Percentiles rank a stretch among this genome's conserved stretches.
These are phyloP conservation scores for Grus americana DNA, from an alignment of 2,113 vertebrate genomes.

Conservation along the genomic window DNA sequence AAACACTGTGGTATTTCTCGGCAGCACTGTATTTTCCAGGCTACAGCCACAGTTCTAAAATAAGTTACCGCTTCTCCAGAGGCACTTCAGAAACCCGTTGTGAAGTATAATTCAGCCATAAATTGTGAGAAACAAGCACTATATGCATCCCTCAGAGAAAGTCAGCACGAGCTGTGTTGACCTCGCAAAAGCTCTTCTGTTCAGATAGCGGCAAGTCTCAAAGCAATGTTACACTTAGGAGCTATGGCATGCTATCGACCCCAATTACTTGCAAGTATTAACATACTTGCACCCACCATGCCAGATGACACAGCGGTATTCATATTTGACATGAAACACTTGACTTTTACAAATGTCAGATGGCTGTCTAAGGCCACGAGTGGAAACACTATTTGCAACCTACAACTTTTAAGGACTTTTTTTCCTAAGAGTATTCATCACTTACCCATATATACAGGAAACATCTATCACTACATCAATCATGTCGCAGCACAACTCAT, in stretches of 20 bases:
- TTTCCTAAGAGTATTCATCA: not conserved
- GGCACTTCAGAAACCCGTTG: not conserved
- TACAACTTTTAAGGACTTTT: not conserved
- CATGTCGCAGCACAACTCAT: slow-evolving; percentile 98
- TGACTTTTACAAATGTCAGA: not conserved
- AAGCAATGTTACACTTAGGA: not conserved
- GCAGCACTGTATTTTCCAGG: not conserved
- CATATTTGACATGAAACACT: not conserved
- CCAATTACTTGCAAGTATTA: not conserved
- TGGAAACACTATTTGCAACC: not conserved
- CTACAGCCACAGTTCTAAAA: not conserved
- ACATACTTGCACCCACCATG: not conserved
- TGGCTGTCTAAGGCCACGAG: not conserved
- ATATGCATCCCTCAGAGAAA: not conserved
- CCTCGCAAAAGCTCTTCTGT: rapidly evolving
- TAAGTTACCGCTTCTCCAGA: not conserved
- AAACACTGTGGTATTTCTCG: not conserved
- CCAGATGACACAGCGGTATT: not conserved
- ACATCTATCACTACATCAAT: slow-evolving; percentile 99
- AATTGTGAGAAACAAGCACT: not conserved
- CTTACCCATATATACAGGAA: slow-evolving; percentile 99
- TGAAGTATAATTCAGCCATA: not conserved
- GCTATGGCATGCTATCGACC: not conserved
- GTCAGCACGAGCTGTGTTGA: rapidly evolving
- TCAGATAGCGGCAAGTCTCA: not conserved